Conservation (phyloP, 2,888 invertebrate genomes). For the Crematogaster levior region DNA sequence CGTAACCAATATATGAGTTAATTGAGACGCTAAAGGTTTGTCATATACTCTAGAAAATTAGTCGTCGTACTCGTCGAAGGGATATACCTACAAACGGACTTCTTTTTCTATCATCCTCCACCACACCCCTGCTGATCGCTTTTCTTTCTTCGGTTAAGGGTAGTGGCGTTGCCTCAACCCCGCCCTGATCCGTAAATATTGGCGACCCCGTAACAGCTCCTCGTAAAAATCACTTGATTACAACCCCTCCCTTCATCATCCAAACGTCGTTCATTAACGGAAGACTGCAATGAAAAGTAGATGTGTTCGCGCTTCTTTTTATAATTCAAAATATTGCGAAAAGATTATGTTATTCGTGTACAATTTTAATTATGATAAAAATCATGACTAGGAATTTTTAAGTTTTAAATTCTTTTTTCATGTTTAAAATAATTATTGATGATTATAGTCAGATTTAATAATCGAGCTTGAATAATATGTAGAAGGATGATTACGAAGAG, state of each 20-base stretch:
- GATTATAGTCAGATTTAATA: background rate
- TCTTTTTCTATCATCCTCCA: slow-evolving; percentile 50
- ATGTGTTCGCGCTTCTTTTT: background rate
- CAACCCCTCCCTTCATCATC: slow-evolving; percentile 69
- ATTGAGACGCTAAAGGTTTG: slow-evolving; percentile 52
- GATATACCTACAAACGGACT: slow-evolving; percentile 59
- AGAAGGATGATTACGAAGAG: slow-evolving; percentile 9
- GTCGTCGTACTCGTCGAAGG: slow-evolving; percentile 65
- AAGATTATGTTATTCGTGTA: background rate
- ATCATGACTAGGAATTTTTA: background rate
- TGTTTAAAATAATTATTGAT: background rate
- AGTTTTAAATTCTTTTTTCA: background rate
- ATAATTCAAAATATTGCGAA: background rate
- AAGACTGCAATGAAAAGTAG: slow-evolving; percentile 27
- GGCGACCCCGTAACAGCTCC: slow-evolving; percentile 75
- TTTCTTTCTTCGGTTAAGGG: slow-evolving; percentile 59
- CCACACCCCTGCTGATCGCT: slow-evolving; percentile 49
- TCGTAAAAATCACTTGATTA: slow-evolving; percentile 82
- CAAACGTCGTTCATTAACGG: slow-evolving; percentile 43
- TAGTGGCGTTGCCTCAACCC: slow-evolving; percentile 66
- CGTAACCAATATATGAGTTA: slow-evolving; percentile 15
- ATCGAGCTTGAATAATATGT: background rate
- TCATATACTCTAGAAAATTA: slow-evolving; percentile 73
- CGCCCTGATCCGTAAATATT: slow-evolving; percentile 80
- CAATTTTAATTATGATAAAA: background rate